phyloP scores from a whole-genome alignment of 2,797 vertebrate species.

The Macropodus opercularis region DNA sequence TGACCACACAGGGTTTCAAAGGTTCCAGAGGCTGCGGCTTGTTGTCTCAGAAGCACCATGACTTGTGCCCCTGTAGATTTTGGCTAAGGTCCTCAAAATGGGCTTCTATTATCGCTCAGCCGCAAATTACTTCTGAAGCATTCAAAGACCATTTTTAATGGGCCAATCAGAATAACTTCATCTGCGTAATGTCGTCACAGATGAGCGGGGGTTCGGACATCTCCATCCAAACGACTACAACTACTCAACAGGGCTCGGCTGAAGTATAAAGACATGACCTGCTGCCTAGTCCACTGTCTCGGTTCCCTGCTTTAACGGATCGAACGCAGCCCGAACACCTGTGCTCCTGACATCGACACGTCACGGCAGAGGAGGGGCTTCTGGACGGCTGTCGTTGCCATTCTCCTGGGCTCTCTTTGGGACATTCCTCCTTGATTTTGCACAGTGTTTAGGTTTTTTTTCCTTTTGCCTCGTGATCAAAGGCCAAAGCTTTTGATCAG shows the following conservation, averaged over 20 bases:
- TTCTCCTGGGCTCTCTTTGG: constrained; percentile 61
- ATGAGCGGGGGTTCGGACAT: background rate
- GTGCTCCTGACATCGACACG: constrained; percentile 51
- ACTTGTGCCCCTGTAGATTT: constrained; percentile 79
- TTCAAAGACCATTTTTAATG: constrained; percentile 38
- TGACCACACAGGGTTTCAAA: constrained; percentile 82
- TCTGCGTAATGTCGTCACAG: background rate
- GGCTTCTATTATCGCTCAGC: constrained; percentile 62
- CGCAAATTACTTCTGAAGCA: constrained; percentile 58
- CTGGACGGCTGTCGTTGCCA: constrained; percentile 59
- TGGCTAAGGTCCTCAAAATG: constrained; percentile 66
- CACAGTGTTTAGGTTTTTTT: constrained; percentile 74
- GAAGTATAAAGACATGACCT: background rate
- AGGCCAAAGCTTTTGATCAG: constrained; percentile 82
- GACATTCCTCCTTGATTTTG: constrained; percentile 82
- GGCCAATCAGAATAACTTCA: constrained; percentile 20
- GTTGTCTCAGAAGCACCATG: constrained; percentile 77
- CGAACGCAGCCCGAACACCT: constrained; percentile 60
- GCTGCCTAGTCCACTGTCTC: constrained; percentile 13
- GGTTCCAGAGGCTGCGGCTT: constrained; percentile 72
- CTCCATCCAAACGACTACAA: background rate
- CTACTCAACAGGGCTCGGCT: background rate
- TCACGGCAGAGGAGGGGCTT: constrained; percentile 43
- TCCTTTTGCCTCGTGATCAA: constrained; percentile 79
- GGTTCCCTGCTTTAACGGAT: constrained; percentile 19